Evolutionary conservation across 2,888 invertebrate genomes (phyloP).

Genomic region (Lasioglossum pauxillum): DNA sequence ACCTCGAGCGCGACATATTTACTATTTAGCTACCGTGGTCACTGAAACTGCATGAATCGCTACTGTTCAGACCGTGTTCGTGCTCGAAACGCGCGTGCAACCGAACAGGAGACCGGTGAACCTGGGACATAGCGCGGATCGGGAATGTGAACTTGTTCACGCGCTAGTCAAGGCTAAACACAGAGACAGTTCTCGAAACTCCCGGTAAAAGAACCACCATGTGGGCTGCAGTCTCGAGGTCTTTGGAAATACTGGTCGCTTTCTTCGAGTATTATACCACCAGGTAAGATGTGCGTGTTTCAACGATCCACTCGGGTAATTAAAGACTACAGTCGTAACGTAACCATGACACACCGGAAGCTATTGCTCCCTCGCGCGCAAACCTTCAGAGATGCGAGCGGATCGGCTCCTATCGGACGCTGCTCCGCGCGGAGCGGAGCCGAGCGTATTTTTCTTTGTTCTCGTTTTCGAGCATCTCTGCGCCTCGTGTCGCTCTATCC

Average conservation of each 20-base stretch:
- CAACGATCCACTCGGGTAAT: conserved; percentile 4
- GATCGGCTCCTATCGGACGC: background rate
- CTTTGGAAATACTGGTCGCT: conserved; percentile 92
- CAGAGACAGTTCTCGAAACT: conserved; percentile 55
- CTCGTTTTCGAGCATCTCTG: background rate
- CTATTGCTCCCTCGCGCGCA: conserved; percentile 5
- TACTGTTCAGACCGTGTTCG: background rate
- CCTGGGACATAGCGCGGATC: conserved; percentile 3
- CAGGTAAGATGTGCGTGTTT: conserved; percentile 85
- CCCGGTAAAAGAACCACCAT: conserved; percentile 86
- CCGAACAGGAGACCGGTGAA: background rate
- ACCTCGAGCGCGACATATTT: background rate
- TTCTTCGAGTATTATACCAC: conserved; percentile 93
- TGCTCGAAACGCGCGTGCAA: conserved; percentile 4
- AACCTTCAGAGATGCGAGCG: background rate
- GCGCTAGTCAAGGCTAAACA: conserved; percentile 25
- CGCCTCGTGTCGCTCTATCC: background rate
- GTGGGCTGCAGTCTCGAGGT: conserved; percentile 93
- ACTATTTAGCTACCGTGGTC: background rate
- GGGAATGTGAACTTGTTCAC: conserved; percentile 30
- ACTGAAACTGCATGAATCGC: conserved; percentile 1
- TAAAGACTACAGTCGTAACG: background rate
- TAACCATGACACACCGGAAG: background rate
- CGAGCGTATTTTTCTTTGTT: background rate
- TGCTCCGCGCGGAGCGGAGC: background rate